phyloP scores from a whole-genome alignment of 2,113 vertebrate species.

The Varanus komodoensis region DNA sequence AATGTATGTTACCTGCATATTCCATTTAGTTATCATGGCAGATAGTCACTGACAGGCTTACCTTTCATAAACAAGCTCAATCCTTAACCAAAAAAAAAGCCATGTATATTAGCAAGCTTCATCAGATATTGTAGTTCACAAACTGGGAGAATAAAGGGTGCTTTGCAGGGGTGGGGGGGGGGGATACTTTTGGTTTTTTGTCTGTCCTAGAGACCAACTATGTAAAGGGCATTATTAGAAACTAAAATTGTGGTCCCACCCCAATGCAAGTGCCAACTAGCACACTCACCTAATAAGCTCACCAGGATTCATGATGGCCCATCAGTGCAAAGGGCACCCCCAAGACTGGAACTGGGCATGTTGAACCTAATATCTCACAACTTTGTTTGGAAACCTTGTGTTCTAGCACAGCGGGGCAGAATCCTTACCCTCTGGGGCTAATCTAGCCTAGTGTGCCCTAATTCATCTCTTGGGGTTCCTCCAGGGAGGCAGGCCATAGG shows the following conservation, averaged over 20 bases:
- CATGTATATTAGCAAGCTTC: neutral
- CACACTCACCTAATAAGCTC: neutral
- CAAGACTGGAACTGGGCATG: neutral
- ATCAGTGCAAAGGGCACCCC: no score
- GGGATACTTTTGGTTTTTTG: neutral
- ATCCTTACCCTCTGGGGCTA: no score
- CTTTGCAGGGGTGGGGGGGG: no score
- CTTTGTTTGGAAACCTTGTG: neutral
- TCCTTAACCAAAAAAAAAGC: neutral
- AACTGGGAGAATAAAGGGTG: neutral
- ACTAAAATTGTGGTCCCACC: neutral
- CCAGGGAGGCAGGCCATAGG: no score
- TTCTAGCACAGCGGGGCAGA: neutral
- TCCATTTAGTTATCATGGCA: no score
- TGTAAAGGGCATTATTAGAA: neutral
- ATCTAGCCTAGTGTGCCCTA: no score
- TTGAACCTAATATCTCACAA: neutral
- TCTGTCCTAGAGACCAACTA: neutral
- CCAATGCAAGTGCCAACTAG: neutral
- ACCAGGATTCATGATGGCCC: neutral
- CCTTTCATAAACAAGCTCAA: neutral
- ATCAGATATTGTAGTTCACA: neutral
- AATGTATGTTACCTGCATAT: no score
- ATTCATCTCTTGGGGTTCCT: no score
- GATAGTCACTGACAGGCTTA: neutral